A percentile compares a stretch with the other conserved stretches of the same genome.
These are phyloP conservation scores for Eretmochelys imbricata DNA, from an alignment of 2,113 vertebrate genomes.

Conservation along the genomic window DNA sequence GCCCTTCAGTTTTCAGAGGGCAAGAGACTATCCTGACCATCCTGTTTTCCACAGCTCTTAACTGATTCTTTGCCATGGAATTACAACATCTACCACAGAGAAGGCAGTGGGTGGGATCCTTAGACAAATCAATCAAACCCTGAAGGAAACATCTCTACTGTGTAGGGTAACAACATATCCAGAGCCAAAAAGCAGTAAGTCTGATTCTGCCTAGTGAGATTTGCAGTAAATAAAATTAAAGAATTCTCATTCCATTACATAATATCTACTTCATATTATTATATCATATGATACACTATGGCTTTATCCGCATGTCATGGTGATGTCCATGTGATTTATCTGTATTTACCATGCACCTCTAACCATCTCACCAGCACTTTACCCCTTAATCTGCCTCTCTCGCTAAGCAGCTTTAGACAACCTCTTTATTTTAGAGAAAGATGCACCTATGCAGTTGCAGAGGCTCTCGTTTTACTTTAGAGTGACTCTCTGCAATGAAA, in stretches of 20 bases:
- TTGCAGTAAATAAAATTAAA: accelerated
- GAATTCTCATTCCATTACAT: accelerated
- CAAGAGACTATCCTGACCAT: neutral
- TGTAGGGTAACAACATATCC: neutral
- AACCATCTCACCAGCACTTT: neutral
- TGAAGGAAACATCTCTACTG: neutral
- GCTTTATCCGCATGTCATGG: neutral
- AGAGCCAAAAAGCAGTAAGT: neutral
- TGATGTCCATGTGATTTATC: neutral
- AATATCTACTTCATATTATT: neutral
- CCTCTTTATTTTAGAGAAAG: neutral
- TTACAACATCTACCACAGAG: neutral
- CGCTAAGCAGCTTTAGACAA: neutral
- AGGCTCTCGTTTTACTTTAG: accelerated
- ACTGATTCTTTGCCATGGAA: neutral
- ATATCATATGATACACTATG: accelerated
- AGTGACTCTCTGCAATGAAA: neutral
- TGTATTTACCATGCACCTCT: neutral
- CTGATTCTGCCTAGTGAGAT: accelerated
- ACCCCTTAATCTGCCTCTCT: neutral
- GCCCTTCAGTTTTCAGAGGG: no score
- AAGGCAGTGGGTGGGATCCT: neutral
- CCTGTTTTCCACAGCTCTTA: neutral
- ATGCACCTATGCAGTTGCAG: neutral
- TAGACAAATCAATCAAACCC: neutral